Evolutionary conservation across 2,113 vertebrate species (phyloP).

Genomic region (Esox niger): DNA sequence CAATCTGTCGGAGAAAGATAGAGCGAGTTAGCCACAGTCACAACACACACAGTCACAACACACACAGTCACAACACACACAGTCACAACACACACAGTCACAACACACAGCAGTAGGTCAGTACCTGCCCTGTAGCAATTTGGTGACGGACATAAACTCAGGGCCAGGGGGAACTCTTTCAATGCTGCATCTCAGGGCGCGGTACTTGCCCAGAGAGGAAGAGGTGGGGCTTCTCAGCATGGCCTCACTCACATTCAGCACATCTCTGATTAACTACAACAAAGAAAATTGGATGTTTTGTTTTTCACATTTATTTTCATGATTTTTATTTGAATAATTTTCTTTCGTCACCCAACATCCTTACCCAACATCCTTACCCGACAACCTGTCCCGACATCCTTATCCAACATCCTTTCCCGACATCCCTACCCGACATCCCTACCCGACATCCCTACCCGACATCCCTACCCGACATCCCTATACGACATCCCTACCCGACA

Average conservation of each 20-base stretch:
- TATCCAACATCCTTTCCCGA: no score
- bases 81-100: background rate
- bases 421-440: no score
- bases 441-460: no score
- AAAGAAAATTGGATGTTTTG: background rate
- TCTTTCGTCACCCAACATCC: no score
- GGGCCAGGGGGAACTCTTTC: conserved; percentile 64
- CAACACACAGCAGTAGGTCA: background rate
- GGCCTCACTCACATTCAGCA: conserved; percentile 77
- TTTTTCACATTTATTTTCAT: no score
- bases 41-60: background rate
- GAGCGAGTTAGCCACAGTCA: background rate
- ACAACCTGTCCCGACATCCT: no score
- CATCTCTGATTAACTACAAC: conserved; percentile 79
- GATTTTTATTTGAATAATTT: no score
- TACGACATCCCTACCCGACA: no score
- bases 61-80: background rate
- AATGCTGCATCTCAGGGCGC: conserved; percentile 79
- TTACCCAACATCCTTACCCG: no score
- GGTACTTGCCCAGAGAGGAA: conserved; percentile 79
- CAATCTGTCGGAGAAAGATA: conserved; percentile 16
- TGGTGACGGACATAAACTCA: conserved; percentile 69
- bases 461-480: no score
- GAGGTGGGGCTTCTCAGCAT: conserved; percentile 61
- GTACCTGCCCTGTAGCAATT: conserved; percentile 57